Conservation (phyloP, 2,113 vertebrate genomes). For the Columbina picui region DNA sequence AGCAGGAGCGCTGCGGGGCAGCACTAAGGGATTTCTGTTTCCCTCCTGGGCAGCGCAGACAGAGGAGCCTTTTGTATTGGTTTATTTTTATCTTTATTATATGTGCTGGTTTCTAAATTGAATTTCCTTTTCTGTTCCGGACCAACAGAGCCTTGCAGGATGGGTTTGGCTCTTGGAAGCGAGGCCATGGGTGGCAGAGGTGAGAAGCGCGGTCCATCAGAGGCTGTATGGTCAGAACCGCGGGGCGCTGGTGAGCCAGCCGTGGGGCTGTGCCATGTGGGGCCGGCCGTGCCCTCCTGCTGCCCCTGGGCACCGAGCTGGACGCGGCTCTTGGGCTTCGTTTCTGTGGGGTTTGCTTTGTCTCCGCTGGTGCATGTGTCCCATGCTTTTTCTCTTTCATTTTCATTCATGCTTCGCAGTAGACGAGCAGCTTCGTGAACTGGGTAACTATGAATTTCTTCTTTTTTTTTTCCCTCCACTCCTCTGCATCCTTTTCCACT, state of each 20-base stretch:
- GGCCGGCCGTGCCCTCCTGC: too few relatives aligned
- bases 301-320: too few relatives aligned
- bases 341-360: too few relatives aligned
- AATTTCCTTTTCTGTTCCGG: not conserved
- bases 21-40: not conserved
- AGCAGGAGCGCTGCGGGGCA: not conserved
- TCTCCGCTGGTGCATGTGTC: not conserved
- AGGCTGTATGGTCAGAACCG: not conserved
- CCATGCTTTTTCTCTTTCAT: conserved; percentile 11
- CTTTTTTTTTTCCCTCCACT: not conserved
- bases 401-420: conserved; percentile 9
- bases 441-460: conserved; percentile 60
- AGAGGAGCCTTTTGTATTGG: not conserved
- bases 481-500: not conserved
- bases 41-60: not conserved
- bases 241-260: too few relatives aligned
- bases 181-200: not conserved
- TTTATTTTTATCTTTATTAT: not conserved
- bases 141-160: too few relatives aligned
- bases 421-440: not conserved
- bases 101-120: not conserved
- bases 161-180: not conserved
- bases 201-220: too few relatives aligned
- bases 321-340: too few relatives aligned
- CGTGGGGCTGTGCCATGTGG: too few relatives aligned